These are phyloP conservation scores for Aleiodes alternator DNA, from an alignment of 2,888 invertebrate species.

Conservation along the genomic window DNA sequence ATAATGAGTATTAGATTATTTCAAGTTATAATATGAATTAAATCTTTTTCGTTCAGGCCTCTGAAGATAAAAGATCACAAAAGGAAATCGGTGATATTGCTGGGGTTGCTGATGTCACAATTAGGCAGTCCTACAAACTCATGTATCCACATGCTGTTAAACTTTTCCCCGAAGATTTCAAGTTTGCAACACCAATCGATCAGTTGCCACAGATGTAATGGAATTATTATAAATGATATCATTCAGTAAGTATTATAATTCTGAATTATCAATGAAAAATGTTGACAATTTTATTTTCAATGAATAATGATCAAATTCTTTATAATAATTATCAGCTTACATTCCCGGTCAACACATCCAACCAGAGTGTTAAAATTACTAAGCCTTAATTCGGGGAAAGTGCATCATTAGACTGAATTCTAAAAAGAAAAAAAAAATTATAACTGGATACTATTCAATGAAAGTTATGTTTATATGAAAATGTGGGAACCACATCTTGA, in stretches of 20 bases:
- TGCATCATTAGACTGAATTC: constrained; percentile 7
- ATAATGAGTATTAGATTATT: neutral
- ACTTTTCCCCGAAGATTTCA: constrained; percentile 97
- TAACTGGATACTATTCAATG: neutral
- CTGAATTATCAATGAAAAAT: neutral
- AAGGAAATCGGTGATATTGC: constrained; percentile 99
- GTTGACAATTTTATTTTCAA: neutral
- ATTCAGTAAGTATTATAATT: constrained; percentile 9
- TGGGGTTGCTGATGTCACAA: constrained; percentile 98
- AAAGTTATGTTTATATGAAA: constrained; percentile 10
- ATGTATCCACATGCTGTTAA: constrained; percentile 96
- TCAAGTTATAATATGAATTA: constrained; percentile 1
- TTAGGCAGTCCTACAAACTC: constrained; percentile 96
- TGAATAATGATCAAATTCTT: neutral
- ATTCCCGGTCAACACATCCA: constrained; percentile 45
- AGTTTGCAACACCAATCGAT: constrained; percentile 95
- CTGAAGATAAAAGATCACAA: constrained; percentile 94
- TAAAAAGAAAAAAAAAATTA: neutral
- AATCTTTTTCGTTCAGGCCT: constrained; percentile 80
- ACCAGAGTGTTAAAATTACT: constrained; percentile 1
- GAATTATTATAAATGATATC: constrained; percentile 9
- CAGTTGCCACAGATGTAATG: constrained; percentile 90
- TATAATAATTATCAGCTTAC: constrained; percentile 45
- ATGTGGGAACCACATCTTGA: constrained; percentile 1
- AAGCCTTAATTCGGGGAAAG: constrained; percentile 11